A percentile compares a stretch with the other conserved stretches of the same genome.
Evolutionary conservation across 2,797 vertebrate genomes (phyloP).

Genomic region (Crax fasciolata): DNA sequence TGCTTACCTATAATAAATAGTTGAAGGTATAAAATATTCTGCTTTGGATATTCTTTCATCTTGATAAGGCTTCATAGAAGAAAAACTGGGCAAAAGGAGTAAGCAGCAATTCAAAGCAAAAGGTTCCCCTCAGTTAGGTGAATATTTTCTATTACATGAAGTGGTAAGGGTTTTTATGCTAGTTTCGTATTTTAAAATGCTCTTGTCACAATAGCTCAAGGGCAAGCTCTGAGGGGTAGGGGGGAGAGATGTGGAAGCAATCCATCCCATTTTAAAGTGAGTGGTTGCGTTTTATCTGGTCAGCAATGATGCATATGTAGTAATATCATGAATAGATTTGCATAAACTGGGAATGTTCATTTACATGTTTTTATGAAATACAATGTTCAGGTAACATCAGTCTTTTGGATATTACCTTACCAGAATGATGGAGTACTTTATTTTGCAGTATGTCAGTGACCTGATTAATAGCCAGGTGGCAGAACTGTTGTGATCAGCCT

Average conservation of each 20-base stretch:
- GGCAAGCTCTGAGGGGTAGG: neutral
- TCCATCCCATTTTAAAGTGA: neutral
- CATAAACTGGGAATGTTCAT: neutral
- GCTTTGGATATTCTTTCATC: neutral
- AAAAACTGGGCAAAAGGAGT: neutral
- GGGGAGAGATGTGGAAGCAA: neutral
- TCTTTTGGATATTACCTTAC: neutral
- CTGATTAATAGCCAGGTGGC: neutral
- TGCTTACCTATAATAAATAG: neutral
- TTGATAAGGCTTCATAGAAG: neutral
- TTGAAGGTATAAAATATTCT: neutral
- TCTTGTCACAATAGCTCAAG: neutral
- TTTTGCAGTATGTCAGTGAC: neutral
- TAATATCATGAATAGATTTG: neutral
- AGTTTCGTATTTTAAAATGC: neutral
- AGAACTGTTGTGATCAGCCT: neutral
- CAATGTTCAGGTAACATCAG: neutral
- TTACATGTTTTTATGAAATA: neutral
- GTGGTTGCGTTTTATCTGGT: neutral
- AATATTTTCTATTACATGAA: neutral
- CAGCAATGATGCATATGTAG: neutral
- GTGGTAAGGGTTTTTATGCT: neutral
- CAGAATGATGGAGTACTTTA: neutral
- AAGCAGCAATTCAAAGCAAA: neutral
- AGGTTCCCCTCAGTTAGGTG: fast-evolving